These are phyloP conservation scores for Cotesia congregata DNA, from an alignment of 2,888 invertebrate genomes.

Conservation along the genomic window DNA sequence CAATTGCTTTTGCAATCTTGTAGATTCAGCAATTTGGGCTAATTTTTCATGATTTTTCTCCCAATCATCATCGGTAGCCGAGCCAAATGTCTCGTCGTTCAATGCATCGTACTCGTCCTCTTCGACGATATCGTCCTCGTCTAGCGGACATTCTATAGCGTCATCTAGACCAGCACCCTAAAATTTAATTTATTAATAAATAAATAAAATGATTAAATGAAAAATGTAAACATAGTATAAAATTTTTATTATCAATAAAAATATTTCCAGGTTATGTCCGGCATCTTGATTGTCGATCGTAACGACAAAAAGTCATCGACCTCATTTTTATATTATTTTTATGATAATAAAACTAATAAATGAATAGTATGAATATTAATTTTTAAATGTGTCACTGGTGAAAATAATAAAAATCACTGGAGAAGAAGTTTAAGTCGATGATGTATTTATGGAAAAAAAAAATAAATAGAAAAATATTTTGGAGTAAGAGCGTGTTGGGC, in stretches of 20 bases:
- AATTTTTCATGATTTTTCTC: slow-evolving; percentile 81
- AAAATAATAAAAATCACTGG: background rate
- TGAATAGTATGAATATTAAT: background rate
- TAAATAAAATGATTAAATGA: background rate
- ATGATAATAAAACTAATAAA: background rate
- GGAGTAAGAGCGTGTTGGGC: background rate
- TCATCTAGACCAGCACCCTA: slow-evolving; percentile 60
- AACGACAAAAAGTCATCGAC: slow-evolving; percentile 6
- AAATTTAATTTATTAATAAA: background rate
- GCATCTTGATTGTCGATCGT: slow-evolving; percentile 48
- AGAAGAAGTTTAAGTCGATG: background rate
- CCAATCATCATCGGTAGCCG: slow-evolving; percentile 80
- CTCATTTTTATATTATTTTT: background rate
- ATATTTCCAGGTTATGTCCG: slow-evolving; percentile 56
- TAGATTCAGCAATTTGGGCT: slow-evolving; percentile 75
- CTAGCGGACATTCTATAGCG: slow-evolving; percentile 68
- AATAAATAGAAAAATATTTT: slow-evolving; percentile 19
- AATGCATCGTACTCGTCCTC: slow-evolving; percentile 92
- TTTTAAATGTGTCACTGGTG: background rate
- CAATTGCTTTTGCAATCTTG: slow-evolving; percentile 58
- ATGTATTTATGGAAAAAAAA: slow-evolving; percentile 19
- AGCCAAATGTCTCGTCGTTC: slow-evolving; percentile 93
- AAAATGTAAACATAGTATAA: background rate
- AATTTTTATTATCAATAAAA: background rate
- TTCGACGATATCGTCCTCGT: slow-evolving; percentile 76